Percentiles rank a stretch among this genome's conserved stretches.
Conservation (phyloP, 2,113 vertebrate genomes). For the Heptranchias perlo region DNA sequence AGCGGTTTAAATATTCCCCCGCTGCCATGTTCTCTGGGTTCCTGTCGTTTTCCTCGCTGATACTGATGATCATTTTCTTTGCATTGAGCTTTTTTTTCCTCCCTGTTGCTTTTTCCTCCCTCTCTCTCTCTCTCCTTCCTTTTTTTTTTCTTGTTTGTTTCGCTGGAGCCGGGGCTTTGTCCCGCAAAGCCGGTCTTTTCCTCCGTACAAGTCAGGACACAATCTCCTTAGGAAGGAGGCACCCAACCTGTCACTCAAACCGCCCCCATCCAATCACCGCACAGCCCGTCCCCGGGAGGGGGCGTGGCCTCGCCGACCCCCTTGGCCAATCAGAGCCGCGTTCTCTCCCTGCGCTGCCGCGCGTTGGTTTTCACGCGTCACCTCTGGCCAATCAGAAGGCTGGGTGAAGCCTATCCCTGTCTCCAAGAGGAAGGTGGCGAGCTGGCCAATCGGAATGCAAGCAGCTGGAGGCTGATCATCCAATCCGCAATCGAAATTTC, state of each 20-base stretch:
- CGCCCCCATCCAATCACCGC: neutral
- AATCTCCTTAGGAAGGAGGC: neutral
- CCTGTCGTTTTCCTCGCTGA: constrained; percentile 35
- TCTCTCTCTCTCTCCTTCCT: neutral
- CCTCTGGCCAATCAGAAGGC: neutral
- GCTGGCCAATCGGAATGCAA: neutral
- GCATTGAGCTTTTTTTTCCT: neutral
- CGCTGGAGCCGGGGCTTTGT: constrained; percentile 21
- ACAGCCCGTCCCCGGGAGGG: neutral
- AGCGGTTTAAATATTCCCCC: constrained; percentile 38
- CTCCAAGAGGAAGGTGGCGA: neutral
- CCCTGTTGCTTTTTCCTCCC: neutral
- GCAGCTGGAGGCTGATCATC: neutral
- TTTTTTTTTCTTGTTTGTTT: neutral
- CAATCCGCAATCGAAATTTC: neutral
- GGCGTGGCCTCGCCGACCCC: neutral
- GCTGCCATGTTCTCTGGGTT: constrained; percentile 36
- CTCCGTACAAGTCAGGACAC: constrained; percentile 23
- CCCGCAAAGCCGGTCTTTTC: constrained; percentile 17
- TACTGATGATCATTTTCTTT: constrained; percentile 37
- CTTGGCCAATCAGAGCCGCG: neutral
- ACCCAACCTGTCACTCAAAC: neutral
- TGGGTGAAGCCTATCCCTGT: neutral
- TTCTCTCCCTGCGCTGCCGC: neutral
- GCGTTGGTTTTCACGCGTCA: neutral